These are phyloP conservation scores for Podilymbus podiceps DNA, from an alignment of 2,113 vertebrate genomes.

Conservation along the genomic window DNA sequence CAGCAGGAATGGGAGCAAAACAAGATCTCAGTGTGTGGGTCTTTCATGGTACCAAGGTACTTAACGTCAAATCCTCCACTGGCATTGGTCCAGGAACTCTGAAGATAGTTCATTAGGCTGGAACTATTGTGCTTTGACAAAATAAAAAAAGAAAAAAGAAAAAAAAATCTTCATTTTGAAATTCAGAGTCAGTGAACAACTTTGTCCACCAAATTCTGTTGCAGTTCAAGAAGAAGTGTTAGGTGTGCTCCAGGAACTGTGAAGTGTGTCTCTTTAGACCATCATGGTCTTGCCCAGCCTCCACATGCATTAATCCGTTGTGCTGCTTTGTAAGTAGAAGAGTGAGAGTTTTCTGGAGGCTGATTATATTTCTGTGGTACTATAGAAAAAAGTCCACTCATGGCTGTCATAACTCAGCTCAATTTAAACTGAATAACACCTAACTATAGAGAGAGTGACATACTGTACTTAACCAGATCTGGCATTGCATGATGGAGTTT, in stretches of 20 bases:
- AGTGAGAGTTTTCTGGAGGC: not conserved
- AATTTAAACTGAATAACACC: not conserved
- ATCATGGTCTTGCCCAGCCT: not conserved
- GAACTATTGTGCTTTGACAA: not conserved
- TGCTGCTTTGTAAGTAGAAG: not conserved
- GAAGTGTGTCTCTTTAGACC: not conserved
- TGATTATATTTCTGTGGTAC: not conserved
- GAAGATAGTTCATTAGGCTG: not conserved
- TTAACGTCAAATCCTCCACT: not conserved
- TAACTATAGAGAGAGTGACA: not conserved
- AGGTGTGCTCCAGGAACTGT: not conserved
- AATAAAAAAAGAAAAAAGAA: no score
- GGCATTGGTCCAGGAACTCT: not conserved
- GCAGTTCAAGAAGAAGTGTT: not conserved
- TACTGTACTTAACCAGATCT: not conserved
- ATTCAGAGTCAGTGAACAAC: not conserved
- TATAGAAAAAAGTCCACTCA: not conserved
- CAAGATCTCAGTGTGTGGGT: no score
- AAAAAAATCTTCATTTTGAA: not conserved
- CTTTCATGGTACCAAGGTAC: not conserved
- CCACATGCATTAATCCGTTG: rapidly evolving
- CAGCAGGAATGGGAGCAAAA: not conserved
- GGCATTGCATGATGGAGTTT: not conserved
- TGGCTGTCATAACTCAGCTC: not conserved
- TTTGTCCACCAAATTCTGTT: not conserved